Evolutionary conservation across 2,113 vertebrate genomes (phyloP), one percentile per base, ranked within the genome.

Genomic region (Holacanthus passer): DNA sequence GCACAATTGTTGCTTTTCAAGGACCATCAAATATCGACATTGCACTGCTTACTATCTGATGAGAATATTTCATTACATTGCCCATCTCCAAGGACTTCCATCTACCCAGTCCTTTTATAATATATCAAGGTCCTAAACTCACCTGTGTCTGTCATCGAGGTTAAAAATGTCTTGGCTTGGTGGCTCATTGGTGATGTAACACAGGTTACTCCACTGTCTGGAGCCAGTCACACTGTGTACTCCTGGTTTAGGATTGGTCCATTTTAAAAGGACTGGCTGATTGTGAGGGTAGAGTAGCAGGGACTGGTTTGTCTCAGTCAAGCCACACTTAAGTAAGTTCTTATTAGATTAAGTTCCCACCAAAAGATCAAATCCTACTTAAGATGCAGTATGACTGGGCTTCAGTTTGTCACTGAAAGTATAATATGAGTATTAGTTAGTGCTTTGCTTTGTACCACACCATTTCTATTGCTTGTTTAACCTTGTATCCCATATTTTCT

Each of bases 131-230:
- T 59, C 62, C 77, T 80, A 45, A 62, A 68, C 86, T 63, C 63
- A 66, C n/a, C 63, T 59, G 45, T 65, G 8, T 69, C 55, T 77
- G 55, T 52, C 20, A 22, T 47, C 37, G 55, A 22, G 32, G 76
- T 85, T 77, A 66, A 79, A 79, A 83, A 58, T 65, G 66, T 68
- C 82, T 88, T 67, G 0, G 31, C 66, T 75, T 78, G 32, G 37
- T 66, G 80, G 59, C 39, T 68, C 47, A 67, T 73, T 82, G 13
- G 50, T 91, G 83, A 86, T 78, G 73, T 83, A 89, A 84, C 72
- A 16, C 53, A 47, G 70, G 63, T 85, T 66, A 65, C 60, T 47
- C 72, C 22, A 79, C 80, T 74, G 81, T 90, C 73, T 82, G 45
- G 19, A 69, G 48, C 60, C 90, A 45, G 50, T 50, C 14, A n/a